Evolutionary conservation across 2,888 invertebrate genomes (phyloP).

Genomic region (Heteromurus nitidus): DNA sequence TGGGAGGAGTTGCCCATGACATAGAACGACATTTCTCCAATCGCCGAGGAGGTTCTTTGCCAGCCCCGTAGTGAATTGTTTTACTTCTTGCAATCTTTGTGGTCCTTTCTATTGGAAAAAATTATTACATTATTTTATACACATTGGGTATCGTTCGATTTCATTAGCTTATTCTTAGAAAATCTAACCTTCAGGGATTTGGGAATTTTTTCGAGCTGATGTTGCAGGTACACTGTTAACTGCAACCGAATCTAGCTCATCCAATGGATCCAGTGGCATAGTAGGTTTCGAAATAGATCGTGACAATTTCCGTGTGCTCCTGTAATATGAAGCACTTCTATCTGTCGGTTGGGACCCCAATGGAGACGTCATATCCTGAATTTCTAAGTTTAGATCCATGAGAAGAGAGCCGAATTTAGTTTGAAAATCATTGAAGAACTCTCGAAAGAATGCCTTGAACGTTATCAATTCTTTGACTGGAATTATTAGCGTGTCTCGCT

Average conservation of each 20-base stretch:
- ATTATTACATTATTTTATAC: no score
- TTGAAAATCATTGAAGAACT: constrained; percentile 56
- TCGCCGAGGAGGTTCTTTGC: constrained; percentile 14
- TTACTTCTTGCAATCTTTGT: constrained; percentile 33
- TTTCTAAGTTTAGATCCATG: constrained; percentile 45
- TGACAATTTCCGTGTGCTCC: constrained; percentile 51
- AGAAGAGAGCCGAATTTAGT: constrained; percentile 34
- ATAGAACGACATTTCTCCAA: constrained; percentile 49
- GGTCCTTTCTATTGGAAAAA: constrained; percentile 9
- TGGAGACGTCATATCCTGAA: constrained; percentile 36
- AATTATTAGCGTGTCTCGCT: constrained; percentile 58
- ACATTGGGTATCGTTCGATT: no score
- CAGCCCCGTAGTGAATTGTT: constrained; percentile 56
- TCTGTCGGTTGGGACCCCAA: constrained; percentile 17
- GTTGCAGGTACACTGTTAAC: constrained; percentile 38
- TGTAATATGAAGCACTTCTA: constrained; percentile 31
- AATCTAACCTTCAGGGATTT: background rate
- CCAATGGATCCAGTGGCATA: background rate
- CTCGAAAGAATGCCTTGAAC: constrained; percentile 60
- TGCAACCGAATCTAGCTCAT: constrained; percentile 34
- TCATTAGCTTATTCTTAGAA: no score
- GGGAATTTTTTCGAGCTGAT: constrained; percentile 9
- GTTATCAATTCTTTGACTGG: constrained; percentile 50
- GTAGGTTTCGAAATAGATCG: constrained; percentile 20
- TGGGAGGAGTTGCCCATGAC: constrained; percentile 45